A percentile compares a stretch with the other conserved stretches of the same genome.
phyloP scores from a whole-genome alignment of 92 coral and sea anemone genomes.

The Pocillopora meandrina region DNA sequence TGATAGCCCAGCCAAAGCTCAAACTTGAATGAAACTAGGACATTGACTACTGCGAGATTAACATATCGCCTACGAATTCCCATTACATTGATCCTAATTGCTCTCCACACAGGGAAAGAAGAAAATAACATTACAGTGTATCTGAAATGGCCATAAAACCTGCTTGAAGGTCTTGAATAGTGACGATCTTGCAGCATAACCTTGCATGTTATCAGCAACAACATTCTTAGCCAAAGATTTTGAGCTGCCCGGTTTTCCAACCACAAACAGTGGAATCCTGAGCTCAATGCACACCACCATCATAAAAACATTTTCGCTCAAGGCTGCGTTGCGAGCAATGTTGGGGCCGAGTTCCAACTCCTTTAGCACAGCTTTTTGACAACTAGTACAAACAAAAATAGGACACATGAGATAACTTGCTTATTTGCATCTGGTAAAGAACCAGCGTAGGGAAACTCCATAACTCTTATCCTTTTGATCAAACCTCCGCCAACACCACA shows the following conservation, averaged over 20 bases:
- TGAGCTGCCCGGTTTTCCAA: conserved; percentile 89
- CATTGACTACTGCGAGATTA: too few relatives aligned
- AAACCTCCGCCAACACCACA: too few relatives aligned
- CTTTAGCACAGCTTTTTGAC: conserved; percentile 77
- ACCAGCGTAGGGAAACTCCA: too few relatives aligned
- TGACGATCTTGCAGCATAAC: conserved; percentile 69
- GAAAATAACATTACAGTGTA: not conserved
- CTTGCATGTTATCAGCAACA: conserved; percentile 80
- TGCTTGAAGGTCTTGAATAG: conserved; percentile 73
- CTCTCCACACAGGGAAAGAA: too few relatives aligned
- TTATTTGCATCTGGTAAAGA: not conserved
- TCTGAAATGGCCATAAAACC: conserved; percentile 25
- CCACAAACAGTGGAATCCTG: conserved; percentile 86
- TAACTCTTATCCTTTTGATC: too few relatives aligned
- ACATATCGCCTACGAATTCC: too few relatives aligned
- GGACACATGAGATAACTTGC: too few relatives aligned
- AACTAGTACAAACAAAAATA: conserved; percentile 36
- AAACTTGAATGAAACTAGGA: too few relatives aligned
- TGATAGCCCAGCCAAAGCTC: too few relatives aligned
- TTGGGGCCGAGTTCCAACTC: conserved; percentile 78
- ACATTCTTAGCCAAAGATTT: conserved; percentile 82
- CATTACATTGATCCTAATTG: too few relatives aligned
- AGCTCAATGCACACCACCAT: conserved; percentile 92
- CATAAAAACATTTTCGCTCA: conserved; percentile 91
- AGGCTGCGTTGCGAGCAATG: conserved; percentile 88